Evolutionary conservation across 2,797 vertebrate genomes (phyloP), one percentile per base, ranked within the genome.

Genomic region (Enteromius paludinosus): DNA sequence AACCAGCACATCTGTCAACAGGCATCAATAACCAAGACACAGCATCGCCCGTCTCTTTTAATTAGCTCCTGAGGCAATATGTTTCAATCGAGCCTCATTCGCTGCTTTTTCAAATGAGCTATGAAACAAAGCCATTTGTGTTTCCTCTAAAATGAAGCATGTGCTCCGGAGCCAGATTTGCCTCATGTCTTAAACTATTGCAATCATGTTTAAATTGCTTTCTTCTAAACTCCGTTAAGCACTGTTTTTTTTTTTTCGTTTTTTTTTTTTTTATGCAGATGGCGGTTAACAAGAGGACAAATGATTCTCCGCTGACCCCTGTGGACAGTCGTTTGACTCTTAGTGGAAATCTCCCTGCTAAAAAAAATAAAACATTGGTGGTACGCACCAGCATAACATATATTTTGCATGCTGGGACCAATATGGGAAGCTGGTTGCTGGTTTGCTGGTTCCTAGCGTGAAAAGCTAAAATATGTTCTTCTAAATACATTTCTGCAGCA

Each of bases 241-340:
- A 89, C 87, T 90, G 83, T 87, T 90, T 85, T 85, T 83, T 91
- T 91, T 35, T 83, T 94, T n/a, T n/a, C n/a, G n/a, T n/a, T n/a
- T n/a, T n/a, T 91, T 91, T 92, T 94, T 90, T 94, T 87, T 85
- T 56, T 9, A 86, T 91, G 90, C 83, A 47, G 88, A 91, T 89
- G 91, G 92, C 88, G 89, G 90, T 91, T 92, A 90, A 91, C 90
- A 90, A 87, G 85, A 91, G 87, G 87, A 90, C 82, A 91, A 90
- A 93, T 92, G 90, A 93, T 87, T 85, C 88, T 88, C 85, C 68
- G 84, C 89, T 90, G 88, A 79, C 87, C 61, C 74, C 35, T 65
- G 17, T 41, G 47, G 35, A 83, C 47, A 68, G 72, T 56, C 35
- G 41, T 82, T 72, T 85, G 80, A 84, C 66, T 62, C 66, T 66